These are phyloP conservation scores for Tiliacea citrago DNA, from an alignment of 2,888 invertebrate species.

Conservation along the genomic window DNA sequence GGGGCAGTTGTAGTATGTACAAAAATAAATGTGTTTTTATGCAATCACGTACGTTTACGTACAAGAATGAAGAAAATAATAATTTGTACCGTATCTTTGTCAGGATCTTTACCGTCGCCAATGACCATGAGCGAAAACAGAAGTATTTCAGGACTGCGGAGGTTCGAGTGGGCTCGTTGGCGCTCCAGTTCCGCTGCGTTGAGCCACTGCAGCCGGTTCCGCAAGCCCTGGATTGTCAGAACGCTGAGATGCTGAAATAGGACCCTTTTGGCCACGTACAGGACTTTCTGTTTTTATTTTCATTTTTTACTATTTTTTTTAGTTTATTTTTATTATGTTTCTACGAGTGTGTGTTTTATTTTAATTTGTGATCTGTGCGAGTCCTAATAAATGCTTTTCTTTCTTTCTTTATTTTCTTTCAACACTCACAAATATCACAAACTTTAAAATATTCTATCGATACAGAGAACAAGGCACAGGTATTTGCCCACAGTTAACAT, in stretches of 20 bases:
- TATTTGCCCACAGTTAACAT: background rate
- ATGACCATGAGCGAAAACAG: slow-evolving; percentile 75
- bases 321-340: no score
- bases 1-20: background rate
- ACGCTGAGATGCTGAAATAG: no score
- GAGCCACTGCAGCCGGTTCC: slow-evolving; percentile 80
- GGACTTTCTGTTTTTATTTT: no score
- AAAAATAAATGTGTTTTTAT: background rate
- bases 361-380: no score
- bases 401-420: no score
- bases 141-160: slow-evolving; percentile 81
- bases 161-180: slow-evolving; percentile 77
- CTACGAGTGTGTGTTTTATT: no score
- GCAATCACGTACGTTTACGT: background rate
- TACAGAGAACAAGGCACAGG: background rate
- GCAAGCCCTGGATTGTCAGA: slow-evolving; percentile 68
- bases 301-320: no score
- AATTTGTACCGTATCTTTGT: slow-evolving; percentile 50
- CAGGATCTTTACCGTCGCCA: slow-evolving; percentile 75
- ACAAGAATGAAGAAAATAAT: background rate
- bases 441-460: background rate
- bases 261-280: no score
- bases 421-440: background rate
- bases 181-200: slow-evolving; percentile 78
- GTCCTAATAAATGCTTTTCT: no score